Conservation (phyloP, 2,888 invertebrate species). For the Heliconius aoede region DNA sequence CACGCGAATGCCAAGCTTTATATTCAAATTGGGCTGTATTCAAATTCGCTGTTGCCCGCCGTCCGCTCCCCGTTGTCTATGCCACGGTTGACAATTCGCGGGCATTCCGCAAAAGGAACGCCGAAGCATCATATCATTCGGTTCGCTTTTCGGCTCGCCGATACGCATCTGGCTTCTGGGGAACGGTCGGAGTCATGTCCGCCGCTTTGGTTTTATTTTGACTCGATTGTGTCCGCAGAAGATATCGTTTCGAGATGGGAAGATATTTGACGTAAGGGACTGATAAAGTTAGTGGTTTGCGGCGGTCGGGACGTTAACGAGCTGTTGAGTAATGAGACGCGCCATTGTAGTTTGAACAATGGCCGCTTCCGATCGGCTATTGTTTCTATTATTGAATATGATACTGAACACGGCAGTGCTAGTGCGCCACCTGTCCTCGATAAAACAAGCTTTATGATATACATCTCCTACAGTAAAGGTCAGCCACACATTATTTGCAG, state of each 20-base stretch:
- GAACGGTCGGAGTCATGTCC: conserved; percentile 60
- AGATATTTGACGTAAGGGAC: conserved; percentile 79
- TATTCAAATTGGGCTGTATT: conserved; percentile 81
- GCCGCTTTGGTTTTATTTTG: conserved; percentile 67
- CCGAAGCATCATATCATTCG: conserved; percentile 78
- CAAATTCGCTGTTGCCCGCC: conserved; percentile 76
- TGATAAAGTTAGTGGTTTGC: conserved; percentile 82
- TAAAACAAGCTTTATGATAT: conserved; percentile 41
- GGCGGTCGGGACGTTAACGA: conserved; percentile 77
- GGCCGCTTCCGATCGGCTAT: conserved; percentile 69
- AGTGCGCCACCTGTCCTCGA: conserved; percentile 49
- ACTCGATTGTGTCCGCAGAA: conserved; percentile 74
- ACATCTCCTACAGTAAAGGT: conserved; percentile 30
- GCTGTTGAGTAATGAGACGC: conserved; percentile 79
- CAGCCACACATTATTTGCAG: conserved; percentile 10
- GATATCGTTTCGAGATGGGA: conserved; percentile 76
- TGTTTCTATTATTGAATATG: conserved; percentile 79
- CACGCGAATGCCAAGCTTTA: conserved; percentile 80
- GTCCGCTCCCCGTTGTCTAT: conserved; percentile 68
- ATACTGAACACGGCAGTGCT: conserved; percentile 48
- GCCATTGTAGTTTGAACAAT: conserved; percentile 81
- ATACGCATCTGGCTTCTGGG: conserved; percentile 78
- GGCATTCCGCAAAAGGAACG: conserved; percentile 78
- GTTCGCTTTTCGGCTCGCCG: conserved; percentile 72
- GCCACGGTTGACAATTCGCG: conserved; percentile 79